phyloP scores from a whole-genome alignment of 2,113 vertebrate species.

The Bothrops jararaca region DNA sequence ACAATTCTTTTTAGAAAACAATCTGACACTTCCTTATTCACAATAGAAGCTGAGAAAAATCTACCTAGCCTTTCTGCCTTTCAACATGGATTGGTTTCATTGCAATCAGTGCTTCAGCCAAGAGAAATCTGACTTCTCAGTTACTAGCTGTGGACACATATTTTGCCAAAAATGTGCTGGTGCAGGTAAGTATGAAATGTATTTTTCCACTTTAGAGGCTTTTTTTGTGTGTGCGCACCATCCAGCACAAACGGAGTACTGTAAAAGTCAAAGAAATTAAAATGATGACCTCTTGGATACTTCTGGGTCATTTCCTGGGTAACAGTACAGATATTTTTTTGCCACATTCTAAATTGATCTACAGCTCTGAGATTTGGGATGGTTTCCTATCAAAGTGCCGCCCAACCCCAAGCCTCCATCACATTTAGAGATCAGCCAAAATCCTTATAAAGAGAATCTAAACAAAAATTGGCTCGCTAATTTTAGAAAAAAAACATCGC shows the following conservation, averaged over 20 bases:
- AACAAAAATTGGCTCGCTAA: neutral
- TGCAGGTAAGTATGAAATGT: slow-evolving; percentile 62
- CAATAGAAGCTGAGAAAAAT: neutral
- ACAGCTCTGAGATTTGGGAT: neutral
- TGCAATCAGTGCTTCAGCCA: slow-evolving; percentile 81
- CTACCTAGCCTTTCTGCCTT: slow-evolving; percentile 22
- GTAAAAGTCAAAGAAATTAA: neutral
- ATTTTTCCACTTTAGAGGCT: neutral
- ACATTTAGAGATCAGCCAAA: neutral
- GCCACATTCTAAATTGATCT: neutral
- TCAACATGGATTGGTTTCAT: slow-evolving; percentile 86
- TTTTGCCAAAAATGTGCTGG: slow-evolving; percentile 77
- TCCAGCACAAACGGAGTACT: neutral
- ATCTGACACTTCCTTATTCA: neutral
- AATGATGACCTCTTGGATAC: neutral
- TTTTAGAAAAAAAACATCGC: neutral
- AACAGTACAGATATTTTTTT: neutral
- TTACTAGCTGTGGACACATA: slow-evolving; percentile 85
- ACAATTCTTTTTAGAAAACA: neutral
- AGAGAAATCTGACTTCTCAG: slow-evolving; percentile 67
- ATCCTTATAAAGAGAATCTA: neutral
- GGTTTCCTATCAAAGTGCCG: neutral
- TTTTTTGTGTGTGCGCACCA: neutral
- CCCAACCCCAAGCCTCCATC: neutral
- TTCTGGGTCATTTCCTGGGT: neutral